phyloP scores from a whole-genome alignment of 2,797 vertebrate genomes.

The Toxotes lorentzi region DNA sequence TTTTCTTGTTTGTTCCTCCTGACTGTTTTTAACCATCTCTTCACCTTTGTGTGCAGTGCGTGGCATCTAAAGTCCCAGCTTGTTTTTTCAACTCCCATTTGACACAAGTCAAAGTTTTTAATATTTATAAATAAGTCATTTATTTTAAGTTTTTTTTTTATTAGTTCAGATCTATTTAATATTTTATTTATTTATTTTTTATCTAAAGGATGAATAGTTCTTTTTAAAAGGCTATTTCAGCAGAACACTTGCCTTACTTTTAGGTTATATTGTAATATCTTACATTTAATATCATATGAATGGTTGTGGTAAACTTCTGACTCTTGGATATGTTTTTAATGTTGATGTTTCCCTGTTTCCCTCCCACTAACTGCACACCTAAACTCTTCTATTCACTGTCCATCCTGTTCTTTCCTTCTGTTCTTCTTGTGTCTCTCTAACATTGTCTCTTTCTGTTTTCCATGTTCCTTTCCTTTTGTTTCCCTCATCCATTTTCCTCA shows the following conservation, averaged over 20 bases:
- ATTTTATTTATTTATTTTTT: neutral
- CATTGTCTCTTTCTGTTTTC: constrained; percentile 17
- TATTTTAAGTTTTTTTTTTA: neutral
- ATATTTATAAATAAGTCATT: neutral
- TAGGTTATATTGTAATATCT: constrained; percentile 7
- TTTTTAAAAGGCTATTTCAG: neutral
- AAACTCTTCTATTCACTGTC: constrained; percentile 5
- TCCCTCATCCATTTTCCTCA: constrained; percentile 4
- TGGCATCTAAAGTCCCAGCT: constrained; percentile 20
- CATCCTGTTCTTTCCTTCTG: neutral
- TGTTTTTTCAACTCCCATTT: constrained; percentile 2
- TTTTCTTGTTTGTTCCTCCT: constrained; percentile 12
- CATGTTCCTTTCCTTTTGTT: neutral
- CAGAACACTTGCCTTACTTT: constrained; percentile 4
- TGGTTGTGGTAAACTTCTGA: constrained; percentile 7
- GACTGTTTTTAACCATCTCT: constrained; percentile 6
- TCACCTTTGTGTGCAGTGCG: constrained; percentile 28
- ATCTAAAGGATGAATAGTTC: neutral
- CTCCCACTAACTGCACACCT: constrained; percentile 45
- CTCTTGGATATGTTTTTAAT: constrained; percentile 44
- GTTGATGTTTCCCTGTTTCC: constrained; percentile 29
- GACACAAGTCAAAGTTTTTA: neutral
- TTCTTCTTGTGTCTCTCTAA: constrained; percentile 29
- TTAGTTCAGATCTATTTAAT: neutral
- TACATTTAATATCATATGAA: constrained; percentile 6